phyloP scores from a whole-genome alignment of 1,140 invertebrate species.

The Trigoniulus corallinus region DNA sequence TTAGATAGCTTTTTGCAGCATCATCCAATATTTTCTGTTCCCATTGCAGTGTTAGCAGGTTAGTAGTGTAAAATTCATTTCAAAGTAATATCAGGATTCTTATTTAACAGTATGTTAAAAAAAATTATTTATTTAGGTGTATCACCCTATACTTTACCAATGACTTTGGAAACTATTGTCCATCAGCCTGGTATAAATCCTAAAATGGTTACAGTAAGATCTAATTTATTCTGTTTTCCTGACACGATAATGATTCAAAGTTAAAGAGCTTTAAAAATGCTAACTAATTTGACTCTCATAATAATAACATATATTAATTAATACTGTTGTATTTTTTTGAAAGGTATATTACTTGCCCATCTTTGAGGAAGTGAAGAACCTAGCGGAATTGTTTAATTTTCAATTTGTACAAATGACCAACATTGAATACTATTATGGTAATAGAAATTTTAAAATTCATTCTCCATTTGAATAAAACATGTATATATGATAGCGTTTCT shows the following conservation, averaged over 20 bases:
- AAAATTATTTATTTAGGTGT: slow-evolving; percentile 17
- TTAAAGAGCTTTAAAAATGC: too few relatives aligned
- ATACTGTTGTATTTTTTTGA: not conserved
- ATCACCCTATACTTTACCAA: slow-evolving; percentile 25
- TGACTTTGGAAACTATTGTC: slow-evolving; percentile 31
- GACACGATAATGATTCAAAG: too few relatives aligned
- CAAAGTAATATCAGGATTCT: too few relatives aligned
- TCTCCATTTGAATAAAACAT: slow-evolving; percentile 2
- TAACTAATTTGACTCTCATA: too few relatives aligned
- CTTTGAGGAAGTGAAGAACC: slow-evolving; percentile 19
- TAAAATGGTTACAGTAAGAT: slow-evolving; percentile 17
- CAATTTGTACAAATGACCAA: slow-evolving; percentile 15
- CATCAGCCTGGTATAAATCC: slow-evolving; percentile 32
- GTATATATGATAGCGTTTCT: slow-evolving; percentile 9
- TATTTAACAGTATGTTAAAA: not conserved
- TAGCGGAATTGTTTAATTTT: slow-evolving; percentile 25
- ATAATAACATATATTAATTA: too few relatives aligned
- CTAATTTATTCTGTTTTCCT: slow-evolving; percentile 13
- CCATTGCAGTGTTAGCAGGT: slow-evolving; percentile 30
- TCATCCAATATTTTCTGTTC: slow-evolving; percentile 28
- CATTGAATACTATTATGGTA: slow-evolving; percentile 10
- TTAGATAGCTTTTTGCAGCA: slow-evolving; percentile 25
- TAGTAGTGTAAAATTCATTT: slow-evolving; percentile 1
- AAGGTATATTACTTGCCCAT: slow-evolving; percentile 10
- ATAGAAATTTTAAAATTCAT: slow-evolving; percentile 10